These are phyloP conservation scores for Cyrtonyx montezumae DNA, from an alignment of 2,113 vertebrate species.

Conservation along the genomic window DNA sequence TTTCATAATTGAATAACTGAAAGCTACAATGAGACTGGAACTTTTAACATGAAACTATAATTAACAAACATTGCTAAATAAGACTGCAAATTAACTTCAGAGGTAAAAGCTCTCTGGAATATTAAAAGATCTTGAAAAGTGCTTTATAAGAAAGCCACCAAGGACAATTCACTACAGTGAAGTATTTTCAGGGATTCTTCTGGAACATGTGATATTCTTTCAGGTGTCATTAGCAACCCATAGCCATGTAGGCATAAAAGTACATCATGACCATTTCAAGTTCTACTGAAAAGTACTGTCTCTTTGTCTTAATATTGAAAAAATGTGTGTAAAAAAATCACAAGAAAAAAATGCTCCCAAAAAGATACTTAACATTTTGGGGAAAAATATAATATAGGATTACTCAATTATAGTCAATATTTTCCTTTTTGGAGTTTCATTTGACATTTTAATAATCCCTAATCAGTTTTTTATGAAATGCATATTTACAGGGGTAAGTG, in stretches of 20 bases:
- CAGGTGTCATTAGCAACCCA: neutral
- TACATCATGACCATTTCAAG: neutral
- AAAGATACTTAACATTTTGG: neutral
- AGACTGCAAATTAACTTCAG: neutral
- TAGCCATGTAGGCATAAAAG: neutral
- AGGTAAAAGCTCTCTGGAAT: neutral
- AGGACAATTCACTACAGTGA: neutral
- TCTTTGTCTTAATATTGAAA: neutral
- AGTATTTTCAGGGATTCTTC: neutral
- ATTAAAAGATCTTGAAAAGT: neutral
- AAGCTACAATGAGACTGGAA: neutral
- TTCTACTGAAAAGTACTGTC: neutral
- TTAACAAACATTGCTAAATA: neutral
- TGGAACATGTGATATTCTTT: rapidly evolving
- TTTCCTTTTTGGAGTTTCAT: neutral
- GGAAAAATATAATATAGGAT: neutral
- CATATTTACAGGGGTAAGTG: neutral
- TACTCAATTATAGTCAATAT: neutral
- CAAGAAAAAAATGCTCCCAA: conserved; percentile 1
- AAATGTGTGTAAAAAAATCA: neutral
- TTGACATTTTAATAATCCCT: neutral
- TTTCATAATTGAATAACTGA: neutral
- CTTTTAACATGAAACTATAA: neutral
- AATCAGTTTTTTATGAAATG: conserved; percentile 9
- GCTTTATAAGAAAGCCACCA: neutral